Conservation (phyloP, 2,113 vertebrate species). For the Numenius arquata region DNA sequence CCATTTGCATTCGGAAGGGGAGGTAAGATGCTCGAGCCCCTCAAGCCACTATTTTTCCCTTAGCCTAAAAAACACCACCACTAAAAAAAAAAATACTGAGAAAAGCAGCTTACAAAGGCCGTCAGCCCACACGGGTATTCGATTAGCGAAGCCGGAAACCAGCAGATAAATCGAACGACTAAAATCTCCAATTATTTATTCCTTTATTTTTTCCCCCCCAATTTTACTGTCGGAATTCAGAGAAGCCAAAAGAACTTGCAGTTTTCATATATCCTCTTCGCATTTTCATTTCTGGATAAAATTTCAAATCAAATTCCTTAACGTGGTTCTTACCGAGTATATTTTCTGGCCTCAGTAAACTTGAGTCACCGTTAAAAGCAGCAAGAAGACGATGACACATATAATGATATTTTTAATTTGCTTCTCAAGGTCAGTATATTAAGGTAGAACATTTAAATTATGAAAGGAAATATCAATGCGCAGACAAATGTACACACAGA, state of each 20-base stretch:
- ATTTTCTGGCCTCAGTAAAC: background rate
- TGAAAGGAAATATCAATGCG: background rate
- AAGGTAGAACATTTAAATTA: background rate
- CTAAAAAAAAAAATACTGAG: background rate
- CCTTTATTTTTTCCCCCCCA: background rate
- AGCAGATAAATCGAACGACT: background rate
- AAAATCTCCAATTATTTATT: background rate
- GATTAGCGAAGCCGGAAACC: background rate
- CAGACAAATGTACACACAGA: background rate
- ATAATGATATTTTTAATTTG: background rate
- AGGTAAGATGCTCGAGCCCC: background rate
- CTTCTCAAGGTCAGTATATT: background rate
- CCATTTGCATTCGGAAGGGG: background rate
- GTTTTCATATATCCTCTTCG: background rate
- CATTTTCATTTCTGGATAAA: background rate
- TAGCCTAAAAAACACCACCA: background rate
- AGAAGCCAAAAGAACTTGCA: background rate
- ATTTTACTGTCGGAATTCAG: background rate
- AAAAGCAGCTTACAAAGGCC: background rate
- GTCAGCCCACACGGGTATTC: background rate
- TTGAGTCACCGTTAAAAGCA: background rate
- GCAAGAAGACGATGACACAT: fast-evolving
- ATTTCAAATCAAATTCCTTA: no score
- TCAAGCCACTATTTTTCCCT: background rate
- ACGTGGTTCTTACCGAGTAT: fast-evolving